Conservation (phyloP, 2,113 vertebrate species). For the Rousettus leschenaultii region DNA sequence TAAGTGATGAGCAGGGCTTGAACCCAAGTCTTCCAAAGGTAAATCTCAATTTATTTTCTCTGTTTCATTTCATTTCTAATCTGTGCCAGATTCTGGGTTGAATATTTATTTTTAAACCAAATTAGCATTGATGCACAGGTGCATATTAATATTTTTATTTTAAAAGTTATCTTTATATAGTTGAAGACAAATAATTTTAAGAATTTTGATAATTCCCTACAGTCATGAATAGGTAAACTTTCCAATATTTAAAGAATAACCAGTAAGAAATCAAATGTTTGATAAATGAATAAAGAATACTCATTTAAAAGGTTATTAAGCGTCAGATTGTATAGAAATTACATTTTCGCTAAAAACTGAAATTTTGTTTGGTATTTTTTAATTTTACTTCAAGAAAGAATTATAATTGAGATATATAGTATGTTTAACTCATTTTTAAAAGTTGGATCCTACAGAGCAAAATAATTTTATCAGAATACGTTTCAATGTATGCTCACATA, state of each 20-base stretch:
- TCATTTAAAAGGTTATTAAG: neutral
- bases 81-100: neutral
- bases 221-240: neutral
- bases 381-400: neutral
- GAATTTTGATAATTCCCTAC: neutral
- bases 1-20: neutral
- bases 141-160: neutral
- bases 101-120: slow-evolving; percentile 20
- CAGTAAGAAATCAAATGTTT: neutral
- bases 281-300: neutral
- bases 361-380: neutral
- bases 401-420: neutral
- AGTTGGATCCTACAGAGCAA: neutral
- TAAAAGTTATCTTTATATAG: neutral
- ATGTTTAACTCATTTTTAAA: neutral
- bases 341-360: neutral
- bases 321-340: neutral
- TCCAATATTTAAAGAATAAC: neutral
- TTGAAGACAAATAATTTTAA: neutral
- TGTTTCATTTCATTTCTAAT: neutral
- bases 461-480: neutral
- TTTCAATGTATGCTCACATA: neutral
- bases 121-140: neutral
- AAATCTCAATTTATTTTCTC: neutral
- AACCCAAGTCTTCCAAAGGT: neutral